These are phyloP conservation scores for Crotophaga sulcirostris DNA, from an alignment of 2,113 vertebrate species.

Conservation along the genomic window DNA sequence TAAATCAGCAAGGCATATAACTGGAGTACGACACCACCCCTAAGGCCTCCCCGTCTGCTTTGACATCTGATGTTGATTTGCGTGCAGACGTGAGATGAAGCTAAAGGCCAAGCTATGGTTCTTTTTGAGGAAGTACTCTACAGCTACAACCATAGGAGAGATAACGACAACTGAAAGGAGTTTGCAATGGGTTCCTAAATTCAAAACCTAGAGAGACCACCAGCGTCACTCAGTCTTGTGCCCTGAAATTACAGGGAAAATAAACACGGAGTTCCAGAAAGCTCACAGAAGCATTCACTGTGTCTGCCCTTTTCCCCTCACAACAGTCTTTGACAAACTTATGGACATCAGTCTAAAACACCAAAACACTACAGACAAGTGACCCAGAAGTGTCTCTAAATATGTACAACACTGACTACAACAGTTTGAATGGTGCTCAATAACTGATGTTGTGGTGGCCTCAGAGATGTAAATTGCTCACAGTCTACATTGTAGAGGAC, in stretches of 20 bases:
- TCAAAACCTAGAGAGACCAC: background rate
- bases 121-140: background rate
- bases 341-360: background rate
- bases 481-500: background rate
- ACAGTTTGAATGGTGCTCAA: background rate
- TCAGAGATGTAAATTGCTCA: background rate
- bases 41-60: background rate
- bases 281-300: background rate
- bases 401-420: background rate
- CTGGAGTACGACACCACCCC: background rate
- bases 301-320: background rate
- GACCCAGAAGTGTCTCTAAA: background rate
- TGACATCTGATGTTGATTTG: background rate
- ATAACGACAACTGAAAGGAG: background rate
- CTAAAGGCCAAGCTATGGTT: background rate
- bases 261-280: background rate
- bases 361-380: background rate
- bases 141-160: background rate
- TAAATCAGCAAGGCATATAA: background rate
- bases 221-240: background rate
- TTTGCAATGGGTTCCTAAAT: background rate
- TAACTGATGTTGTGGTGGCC: background rate
- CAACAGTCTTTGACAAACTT: background rate
- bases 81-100: background rate
- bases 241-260: background rate